Evolutionary conservation across 2,797 vertebrate species (phyloP).

Genomic region (Sternotherus odoratus): DNA sequence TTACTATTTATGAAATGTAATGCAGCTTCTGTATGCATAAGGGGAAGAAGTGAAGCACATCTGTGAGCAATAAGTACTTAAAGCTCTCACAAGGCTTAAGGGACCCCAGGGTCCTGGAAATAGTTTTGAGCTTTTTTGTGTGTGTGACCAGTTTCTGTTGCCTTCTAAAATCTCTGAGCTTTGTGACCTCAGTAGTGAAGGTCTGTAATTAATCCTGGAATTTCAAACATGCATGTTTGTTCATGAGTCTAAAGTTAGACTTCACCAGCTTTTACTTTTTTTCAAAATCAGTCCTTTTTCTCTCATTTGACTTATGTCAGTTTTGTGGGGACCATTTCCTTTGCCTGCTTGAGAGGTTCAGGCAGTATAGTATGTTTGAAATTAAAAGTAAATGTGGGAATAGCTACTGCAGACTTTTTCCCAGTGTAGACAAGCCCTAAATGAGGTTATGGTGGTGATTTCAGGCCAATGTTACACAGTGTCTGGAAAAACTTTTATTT

Average conservation of each 20-base stretch:
- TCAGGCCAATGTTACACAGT: background rate
- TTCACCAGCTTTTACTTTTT: slow-evolving; percentile 33
- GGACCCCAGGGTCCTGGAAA: slow-evolving; percentile 61
- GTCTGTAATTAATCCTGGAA: slow-evolving; percentile 20
- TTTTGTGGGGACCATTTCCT: slow-evolving; percentile 29
- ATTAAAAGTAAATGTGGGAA: background rate
- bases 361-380: background rate
- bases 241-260: slow-evolving; percentile 37
- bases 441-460: background rate
- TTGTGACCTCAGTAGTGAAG: slow-evolving; percentile 3
- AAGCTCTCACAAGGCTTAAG: background rate
- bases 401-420: background rate
- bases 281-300: slow-evolving; percentile 12
- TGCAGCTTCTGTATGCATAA: background rate
- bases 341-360: slow-evolving; percentile 33
- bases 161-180: slow-evolving; percentile 47
- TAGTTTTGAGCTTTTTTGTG: slow-evolving; percentile 45
- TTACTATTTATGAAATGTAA: background rate
- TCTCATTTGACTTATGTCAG: background rate
- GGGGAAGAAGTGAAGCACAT: background rate
- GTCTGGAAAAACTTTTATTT: slow-evolving; percentile 30
- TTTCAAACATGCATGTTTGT: slow-evolving; percentile 54
- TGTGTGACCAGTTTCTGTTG: slow-evolving; percentile 32
- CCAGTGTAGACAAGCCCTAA: background rate
- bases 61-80: background rate